Evolutionary conservation across 2,888 invertebrate genomes (phyloP).

Genomic region (Serripes groenlandicus): DNA sequence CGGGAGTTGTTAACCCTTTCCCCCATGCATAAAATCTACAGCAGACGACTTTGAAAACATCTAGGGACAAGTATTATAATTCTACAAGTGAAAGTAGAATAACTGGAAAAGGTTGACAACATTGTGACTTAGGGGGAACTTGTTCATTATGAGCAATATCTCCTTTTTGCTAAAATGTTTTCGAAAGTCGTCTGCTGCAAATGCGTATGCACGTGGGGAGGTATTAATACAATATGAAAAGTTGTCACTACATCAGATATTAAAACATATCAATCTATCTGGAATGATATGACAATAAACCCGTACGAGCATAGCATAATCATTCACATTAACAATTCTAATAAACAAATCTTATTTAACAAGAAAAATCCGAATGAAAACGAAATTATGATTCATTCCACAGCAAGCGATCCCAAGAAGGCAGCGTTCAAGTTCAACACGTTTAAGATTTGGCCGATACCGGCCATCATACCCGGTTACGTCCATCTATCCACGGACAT

Average conservation of each 20-base stretch:
- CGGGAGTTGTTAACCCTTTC: no score
- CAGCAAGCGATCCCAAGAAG: conserved; percentile 18
- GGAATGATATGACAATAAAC: background rate
- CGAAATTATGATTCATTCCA: background rate
- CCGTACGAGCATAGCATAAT: background rate
- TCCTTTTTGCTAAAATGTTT: no score
- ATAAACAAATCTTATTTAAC: background rate
- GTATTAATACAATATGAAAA: no score
- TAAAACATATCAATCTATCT: background rate
- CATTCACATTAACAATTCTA: background rate
- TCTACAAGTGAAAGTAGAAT: no score
- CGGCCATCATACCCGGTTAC: conserved; percentile 32
- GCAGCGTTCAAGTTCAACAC: conserved; percentile 25
- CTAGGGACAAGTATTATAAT: no score
- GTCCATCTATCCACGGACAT: conserved; percentile 39
- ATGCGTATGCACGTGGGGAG: no score
- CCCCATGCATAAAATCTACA: no score
- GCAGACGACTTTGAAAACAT: no score
- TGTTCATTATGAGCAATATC: no score
- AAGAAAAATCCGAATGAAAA: background rate
- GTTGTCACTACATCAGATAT: background rate
- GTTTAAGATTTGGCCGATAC: conserved; percentile 39
- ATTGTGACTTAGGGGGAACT: no score
- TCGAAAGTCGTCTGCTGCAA: no score
- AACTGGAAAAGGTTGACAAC: no score